Evolutionary conservation across 1,140 invertebrate genomes (phyloP), one percentile per base, ranked within the genome.

Genomic region (Mizuhopecten yessoensis): DNA sequence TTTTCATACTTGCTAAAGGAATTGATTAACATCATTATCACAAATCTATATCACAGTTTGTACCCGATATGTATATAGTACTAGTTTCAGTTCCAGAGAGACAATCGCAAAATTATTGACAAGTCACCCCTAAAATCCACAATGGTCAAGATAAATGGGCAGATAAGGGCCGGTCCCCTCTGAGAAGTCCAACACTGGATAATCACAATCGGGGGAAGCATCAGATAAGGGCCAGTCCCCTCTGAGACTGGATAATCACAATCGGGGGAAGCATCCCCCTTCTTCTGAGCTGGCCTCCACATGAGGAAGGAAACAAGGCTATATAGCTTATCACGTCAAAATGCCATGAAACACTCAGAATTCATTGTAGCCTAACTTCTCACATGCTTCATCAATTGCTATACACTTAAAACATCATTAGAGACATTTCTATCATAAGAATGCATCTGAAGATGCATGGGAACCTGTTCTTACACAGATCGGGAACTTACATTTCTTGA

Each of bases 291-390:
- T n/a, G 57, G 57, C n/a, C 57, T 75, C 57, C 23, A 29, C 57
- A 75, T 75, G 57, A 75, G 57, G 57, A 75, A 75, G 57, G n/a
- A 75, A 75, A 75, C 57, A 75, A 29, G n/a, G n/a, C 57, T 5
- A n/a, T n/a, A n/a, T 75, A 75, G 57, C 57, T 75, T 75, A 75
- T 75, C 57, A 75, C 57, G 57, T 75, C 57, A 75, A 75, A 75
- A 75, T 75, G 57, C 57, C 57, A 75, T 17, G n/a, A 17, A 75
- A n/a, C n/a, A 75, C 57, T 75, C 57, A 29, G 57, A 75, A 75
- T 75, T 75, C n/a, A 29, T 29, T 75, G 57, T 29, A 29, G 57
- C n/a, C 57, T 75, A 75, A 13, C 57, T 29, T 75, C 57, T 75
- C 57, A 29, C 57, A 75, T 75, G 57, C 57, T 75, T n/a, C 57